Conservation (phyloP, 2,113 vertebrate species). For the Chiloscyllium plagiosum region DNA sequence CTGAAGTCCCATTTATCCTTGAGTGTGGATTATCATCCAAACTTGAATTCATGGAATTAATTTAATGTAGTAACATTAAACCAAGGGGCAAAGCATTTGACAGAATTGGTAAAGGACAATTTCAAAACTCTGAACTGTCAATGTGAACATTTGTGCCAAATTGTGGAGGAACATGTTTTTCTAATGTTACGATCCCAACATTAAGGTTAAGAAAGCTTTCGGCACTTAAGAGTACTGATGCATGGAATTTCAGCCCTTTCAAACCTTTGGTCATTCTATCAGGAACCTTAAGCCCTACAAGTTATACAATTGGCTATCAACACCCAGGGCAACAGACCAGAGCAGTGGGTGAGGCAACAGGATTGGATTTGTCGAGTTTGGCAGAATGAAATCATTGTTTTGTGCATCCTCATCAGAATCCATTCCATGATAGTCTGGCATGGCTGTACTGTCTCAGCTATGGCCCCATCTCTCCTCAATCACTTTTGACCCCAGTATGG, state of each 20-base stretch:
- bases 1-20: background rate
- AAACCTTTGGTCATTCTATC: background rate
- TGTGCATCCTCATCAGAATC: background rate
- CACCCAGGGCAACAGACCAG: too few relatives aligned
- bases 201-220: too few relatives aligned
- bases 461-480: background rate
- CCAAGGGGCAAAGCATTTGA: background rate
- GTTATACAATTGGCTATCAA: background rate
- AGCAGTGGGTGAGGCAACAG: background rate
- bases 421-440: background rate
- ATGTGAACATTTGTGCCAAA: background rate
- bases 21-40: background rate
- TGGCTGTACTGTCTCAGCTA: background rate
- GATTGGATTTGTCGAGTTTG: background rate
- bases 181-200: background rate
- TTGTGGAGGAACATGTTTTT: background rate
- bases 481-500: too few relatives aligned
- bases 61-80: too few relatives aligned
- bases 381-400: background rate
- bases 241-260: background rate
- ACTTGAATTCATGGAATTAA: background rate
- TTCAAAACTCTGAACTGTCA: background rate
- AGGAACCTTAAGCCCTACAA: background rate
- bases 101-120: background rate
- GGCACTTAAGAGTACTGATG: too few relatives aligned